These are phyloP conservation scores for Microplitis manilae DNA, from an alignment of 2,888 invertebrate genomes.

Conservation along the genomic window DNA sequence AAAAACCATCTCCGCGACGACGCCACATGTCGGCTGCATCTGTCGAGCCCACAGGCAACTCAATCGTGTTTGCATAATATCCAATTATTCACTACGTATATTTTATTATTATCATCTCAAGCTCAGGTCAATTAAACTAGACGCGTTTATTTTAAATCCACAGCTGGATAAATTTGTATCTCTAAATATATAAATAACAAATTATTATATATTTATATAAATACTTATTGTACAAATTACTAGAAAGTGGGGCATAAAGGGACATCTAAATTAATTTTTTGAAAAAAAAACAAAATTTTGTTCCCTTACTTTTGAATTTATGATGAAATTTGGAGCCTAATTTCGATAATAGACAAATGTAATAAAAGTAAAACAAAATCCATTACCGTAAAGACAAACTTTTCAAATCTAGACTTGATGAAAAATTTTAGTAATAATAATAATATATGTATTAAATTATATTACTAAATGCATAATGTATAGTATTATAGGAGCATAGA, in stretches of 20 bases:
- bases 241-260: neutral
- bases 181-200: no score
- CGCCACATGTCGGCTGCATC: constrained; percentile 52
- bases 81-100: constrained; percentile 55
- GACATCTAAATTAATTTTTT: neutral
- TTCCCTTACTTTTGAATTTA: no score
- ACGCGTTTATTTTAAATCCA: constrained; percentile 24
- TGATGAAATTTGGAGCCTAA: no score
- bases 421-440: neutral
- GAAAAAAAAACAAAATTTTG: no score
- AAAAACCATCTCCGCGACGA: constrained; percentile 24
- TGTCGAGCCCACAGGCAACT: constrained; percentile 51
- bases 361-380: no score
- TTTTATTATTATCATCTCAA: constrained; percentile 15
- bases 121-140: constrained; percentile 43
- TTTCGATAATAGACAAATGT: no score
- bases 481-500: neutral
- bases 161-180: constrained; percentile 16
- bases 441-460: constrained; percentile 8
- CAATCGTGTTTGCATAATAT: constrained; percentile 59
- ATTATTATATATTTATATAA: no score
- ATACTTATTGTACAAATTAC: no score
- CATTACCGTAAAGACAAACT: no score
- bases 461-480: neutral
- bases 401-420: no score